Conservation (phyloP, 2,797 vertebrate genomes). For the Malacoraja senta region DNA sequence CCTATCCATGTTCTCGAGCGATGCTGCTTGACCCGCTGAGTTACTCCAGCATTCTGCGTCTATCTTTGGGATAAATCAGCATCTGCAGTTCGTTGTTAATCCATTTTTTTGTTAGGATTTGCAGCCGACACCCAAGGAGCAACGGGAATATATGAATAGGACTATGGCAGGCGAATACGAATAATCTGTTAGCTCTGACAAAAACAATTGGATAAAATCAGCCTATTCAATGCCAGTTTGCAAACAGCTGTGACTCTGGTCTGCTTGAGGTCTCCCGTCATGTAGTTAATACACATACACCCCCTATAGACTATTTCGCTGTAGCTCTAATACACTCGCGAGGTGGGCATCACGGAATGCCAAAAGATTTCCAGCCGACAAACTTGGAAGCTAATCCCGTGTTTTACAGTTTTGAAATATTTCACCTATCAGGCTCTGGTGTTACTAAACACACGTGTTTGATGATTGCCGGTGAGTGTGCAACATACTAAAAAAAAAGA, state of each 20-base stretch:
- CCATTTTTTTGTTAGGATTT: neutral
- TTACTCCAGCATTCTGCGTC: too few relatives aligned
- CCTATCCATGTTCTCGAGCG: too few relatives aligned
- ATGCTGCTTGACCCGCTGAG: too few relatives aligned
- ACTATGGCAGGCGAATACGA: neutral
- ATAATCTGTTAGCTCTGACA: neutral
- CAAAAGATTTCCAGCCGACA: neutral
- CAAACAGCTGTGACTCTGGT: conserved; percentile 7
- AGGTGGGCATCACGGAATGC: neutral
- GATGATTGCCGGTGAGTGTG: neutral
- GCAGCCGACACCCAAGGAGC: neutral
- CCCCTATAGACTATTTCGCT: conserved; percentile 27
- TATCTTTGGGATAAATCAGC: too few relatives aligned
- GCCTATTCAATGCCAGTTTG: neutral
- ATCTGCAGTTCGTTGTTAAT: too few relatives aligned
- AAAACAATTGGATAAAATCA: conserved; percentile 10
- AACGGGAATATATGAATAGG: neutral
- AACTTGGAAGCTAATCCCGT: neutral
- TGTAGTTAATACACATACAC: conserved; percentile 29
- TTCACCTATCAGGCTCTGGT: neutral
- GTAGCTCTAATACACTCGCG: neutral
- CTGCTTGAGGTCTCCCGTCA: neutral
- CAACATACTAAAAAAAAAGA: neutral
- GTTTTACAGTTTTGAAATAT: neutral
- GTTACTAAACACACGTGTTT: neutral